These are phyloP conservation scores for Penaeus monodon DNA, from an alignment of 2,888 invertebrate species.

Conservation along the genomic window DNA sequence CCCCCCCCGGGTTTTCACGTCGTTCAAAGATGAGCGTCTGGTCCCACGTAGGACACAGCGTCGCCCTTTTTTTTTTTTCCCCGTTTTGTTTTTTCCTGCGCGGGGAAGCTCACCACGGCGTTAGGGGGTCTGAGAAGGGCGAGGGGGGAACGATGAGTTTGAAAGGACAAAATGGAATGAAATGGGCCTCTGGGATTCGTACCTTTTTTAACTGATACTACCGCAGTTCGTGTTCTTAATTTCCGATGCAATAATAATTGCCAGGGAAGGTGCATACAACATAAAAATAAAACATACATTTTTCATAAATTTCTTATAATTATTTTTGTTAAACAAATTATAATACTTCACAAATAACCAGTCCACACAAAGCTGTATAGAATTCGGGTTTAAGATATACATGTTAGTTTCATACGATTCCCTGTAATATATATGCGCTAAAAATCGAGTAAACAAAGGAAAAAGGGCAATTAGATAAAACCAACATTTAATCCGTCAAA, in stretches of 20 bases:
- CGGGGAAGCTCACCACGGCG: conserved; percentile 70
- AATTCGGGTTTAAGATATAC: no score
- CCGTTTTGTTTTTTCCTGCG: conserved; percentile 69
- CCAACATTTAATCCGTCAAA: background rate
- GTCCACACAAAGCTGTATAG: no score
- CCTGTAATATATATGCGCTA: background rate
- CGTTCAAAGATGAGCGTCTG: conserved; percentile 72
- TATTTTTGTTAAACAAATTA: no score
- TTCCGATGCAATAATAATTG: no score
- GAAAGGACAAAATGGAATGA: background rate
- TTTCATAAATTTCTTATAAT: no score
- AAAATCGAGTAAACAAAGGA: background rate
- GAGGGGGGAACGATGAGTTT: background rate
- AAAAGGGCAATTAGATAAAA: background rate
- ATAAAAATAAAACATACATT: no score
- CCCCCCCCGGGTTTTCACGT: conserved; percentile 70
- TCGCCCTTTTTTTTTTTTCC: conserved; percentile 69
- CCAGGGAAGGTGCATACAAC: no score
- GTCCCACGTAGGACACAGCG: conserved; percentile 72
- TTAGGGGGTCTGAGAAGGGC: conserved; percentile 70
- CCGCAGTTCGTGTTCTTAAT: no score
- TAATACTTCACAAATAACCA: no score
- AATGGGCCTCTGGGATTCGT: background rate
- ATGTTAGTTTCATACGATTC: no score
- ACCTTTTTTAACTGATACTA: background rate